Evolutionary conservation across 2,888 invertebrate genomes (phyloP).

Genomic region (Pecten maximus): DNA sequence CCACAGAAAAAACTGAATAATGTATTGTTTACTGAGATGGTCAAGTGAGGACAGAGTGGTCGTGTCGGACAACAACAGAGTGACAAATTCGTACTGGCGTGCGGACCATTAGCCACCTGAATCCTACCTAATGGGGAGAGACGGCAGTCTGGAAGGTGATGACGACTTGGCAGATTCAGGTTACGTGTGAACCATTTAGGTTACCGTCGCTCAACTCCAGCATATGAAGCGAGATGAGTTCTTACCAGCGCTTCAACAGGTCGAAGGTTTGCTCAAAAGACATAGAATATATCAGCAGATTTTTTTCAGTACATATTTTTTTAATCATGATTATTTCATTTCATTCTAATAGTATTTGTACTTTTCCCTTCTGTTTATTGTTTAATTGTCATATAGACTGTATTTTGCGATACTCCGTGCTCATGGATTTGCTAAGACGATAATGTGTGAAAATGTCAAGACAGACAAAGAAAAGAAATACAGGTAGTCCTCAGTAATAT

Average conservation of each 20-base stretch:
- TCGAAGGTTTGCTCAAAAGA: neutral
- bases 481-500: no score
- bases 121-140: neutral
- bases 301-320: no score
- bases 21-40: neutral
- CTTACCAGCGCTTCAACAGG: neutral
- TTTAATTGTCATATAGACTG: no score
- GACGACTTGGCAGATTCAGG: conserved; percentile 11
- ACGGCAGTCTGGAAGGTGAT: conserved; percentile 21
- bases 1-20: neutral
- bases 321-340: no score
- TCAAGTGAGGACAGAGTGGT: neutral
- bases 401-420: no score
- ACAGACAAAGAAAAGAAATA: no score
- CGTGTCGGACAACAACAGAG: neutral
- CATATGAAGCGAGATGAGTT: neutral
- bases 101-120: neutral
- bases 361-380: no score
- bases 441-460: no score
- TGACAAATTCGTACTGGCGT: neutral
- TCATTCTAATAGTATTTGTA: no score
- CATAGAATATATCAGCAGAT: no score
- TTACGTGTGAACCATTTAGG: neutral
- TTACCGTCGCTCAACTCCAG: neutral
- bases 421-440: no score